phyloP scores from a whole-genome alignment of 1,140 invertebrate species.

The Saxidomus purpurata region DNA sequence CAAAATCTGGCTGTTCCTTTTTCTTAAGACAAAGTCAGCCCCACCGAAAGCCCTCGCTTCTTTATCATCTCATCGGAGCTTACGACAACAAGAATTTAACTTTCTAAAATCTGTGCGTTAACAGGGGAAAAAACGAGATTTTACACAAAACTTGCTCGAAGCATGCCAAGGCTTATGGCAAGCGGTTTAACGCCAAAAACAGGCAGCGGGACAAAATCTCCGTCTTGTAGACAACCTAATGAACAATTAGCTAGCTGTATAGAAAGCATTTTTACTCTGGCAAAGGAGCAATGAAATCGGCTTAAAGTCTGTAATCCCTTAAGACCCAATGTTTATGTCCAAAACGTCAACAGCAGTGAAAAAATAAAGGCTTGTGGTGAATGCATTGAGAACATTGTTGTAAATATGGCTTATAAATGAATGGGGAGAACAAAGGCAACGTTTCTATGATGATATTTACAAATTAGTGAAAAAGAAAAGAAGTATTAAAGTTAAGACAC shows the following conservation, averaged over 20 bases:
- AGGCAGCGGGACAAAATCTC: slow-evolving; percentile 4
- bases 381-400: slow-evolving; percentile 15
- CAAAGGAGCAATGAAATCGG: slow-evolving; percentile 60
- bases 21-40: no score
- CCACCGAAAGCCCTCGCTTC: no score
- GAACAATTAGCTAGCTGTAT: slow-evolving; percentile 57
- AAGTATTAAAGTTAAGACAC: slow-evolving; percentile 3
- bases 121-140: neutral
- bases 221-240: slow-evolving; percentile 60
- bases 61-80: slow-evolving; percentile 9
- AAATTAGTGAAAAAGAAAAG: slow-evolving; percentile 46
- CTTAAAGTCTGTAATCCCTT: slow-evolving; percentile 63
- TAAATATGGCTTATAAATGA: slow-evolving; percentile 61
- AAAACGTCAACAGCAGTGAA: slow-evolving; percentile 59
- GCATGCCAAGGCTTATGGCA: slow-evolving; percentile 22
- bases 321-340: slow-evolving; percentile 57
- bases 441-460: slow-evolving; percentile 57
- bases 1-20: no score
- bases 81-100: neutral
- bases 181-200: slow-evolving; percentile 42
- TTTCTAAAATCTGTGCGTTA: neutral
- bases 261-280: slow-evolving; percentile 37
- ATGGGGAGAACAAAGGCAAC: slow-evolving; percentile 9
- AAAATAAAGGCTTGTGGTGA: slow-evolving; percentile 43
- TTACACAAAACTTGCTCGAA: slow-evolving; percentile 1